Evolutionary conservation across 1,140 invertebrate genomes (phyloP).

Genomic region (Paraescarpia echinospica): DNA sequence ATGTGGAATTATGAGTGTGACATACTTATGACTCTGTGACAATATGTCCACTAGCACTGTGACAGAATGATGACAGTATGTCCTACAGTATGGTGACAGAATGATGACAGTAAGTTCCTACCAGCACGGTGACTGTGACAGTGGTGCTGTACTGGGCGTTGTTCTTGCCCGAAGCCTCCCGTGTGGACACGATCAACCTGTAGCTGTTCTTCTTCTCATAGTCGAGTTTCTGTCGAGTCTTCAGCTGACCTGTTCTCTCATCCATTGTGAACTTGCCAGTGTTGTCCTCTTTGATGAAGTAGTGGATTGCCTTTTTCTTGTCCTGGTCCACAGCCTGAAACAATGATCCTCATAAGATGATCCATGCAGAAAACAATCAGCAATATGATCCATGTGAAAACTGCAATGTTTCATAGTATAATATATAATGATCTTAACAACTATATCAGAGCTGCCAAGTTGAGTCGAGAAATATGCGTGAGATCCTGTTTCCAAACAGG

Average conservation of each 20-base stretch:
- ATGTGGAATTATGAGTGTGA: too few species aligned
- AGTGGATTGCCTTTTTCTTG: constrained; percentile 9
- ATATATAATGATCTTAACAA: too few species aligned
- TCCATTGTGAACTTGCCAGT: constrained; percentile 20
- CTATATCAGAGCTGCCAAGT: too few species aligned
- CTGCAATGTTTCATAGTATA: background rate
- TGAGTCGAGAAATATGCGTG: too few species aligned
- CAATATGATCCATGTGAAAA: background rate
- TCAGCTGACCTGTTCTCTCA: constrained; percentile 8
- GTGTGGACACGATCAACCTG: constrained; percentile 21
- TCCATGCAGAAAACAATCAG: background rate
- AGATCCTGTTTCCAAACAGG: too few species aligned
- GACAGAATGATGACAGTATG: background rate
- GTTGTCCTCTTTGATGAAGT: constrained; percentile 23
- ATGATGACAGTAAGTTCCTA: constrained; percentile 27
- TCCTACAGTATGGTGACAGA: constrained; percentile 37
- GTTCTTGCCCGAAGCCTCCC: constrained; percentile 31
- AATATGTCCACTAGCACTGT: too few species aligned
- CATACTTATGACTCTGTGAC: too few species aligned
- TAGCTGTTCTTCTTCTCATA: constrained; percentile 19
- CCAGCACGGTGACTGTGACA: constrained; percentile 35
- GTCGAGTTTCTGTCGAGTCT: constrained; percentile 22
- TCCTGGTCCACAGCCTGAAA: constrained; percentile 21
- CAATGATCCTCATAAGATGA: background rate
- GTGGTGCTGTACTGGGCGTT: constrained; percentile 23